A percentile compares a stretch with the other conserved stretches of the same genome.
These are phyloP conservation scores for Bos taurus DNA, from an alignment of 2,113 vertebrate species.

Conservation along the genomic window ARS-UCD2.0 NC_037342.1:18155501-18156000, in stretches of 20 bases:
- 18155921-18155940: neutral
- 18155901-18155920: neutral
- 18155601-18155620: neutral
- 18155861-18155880: neutral
- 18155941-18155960: neutral
- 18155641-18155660: neutral
- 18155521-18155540: neutral
- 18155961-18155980: slow-evolving; percentile 1
- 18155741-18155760: neutral
- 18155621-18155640: neutral
- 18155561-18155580: neutral
- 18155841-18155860: slow-evolving; percentile 4
- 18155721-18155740: neutral
- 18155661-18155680: neutral
- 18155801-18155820: neutral
- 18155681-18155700: neutral
- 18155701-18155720: neutral
- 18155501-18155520: neutral
- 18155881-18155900: neutral
- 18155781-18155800: neutral
- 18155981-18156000: neutral
- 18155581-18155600: neutral
- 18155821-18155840: neutral
- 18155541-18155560: neutral
- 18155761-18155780: neutral